These are phyloP conservation scores for Laspeyria flexula DNA, from an alignment of 2,888 invertebrate species.

Conservation along the genomic window DNA sequence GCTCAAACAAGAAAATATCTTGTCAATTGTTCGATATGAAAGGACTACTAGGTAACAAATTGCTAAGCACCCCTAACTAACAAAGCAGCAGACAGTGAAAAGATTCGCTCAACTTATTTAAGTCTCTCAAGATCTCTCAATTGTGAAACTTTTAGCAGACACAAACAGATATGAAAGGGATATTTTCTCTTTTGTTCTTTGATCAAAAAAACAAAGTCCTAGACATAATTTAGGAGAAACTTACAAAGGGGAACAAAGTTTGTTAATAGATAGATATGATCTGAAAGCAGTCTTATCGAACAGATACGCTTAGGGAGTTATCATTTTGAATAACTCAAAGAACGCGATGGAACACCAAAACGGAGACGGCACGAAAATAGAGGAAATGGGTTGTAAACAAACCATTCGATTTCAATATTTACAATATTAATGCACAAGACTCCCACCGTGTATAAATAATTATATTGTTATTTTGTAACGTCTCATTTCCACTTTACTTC, in stretches of 20 bases:
- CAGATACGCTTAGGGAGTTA: neutral
- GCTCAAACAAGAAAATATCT: too few relatives aligned
- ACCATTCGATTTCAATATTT: too few relatives aligned
- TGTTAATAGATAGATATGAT: conserved; percentile 12
- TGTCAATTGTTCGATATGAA: too few relatives aligned
- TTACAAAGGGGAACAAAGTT: conserved; percentile 13
- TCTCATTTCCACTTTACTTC: too few relatives aligned
- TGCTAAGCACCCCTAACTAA: neutral
- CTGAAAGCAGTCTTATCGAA: neutral
- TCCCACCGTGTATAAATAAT: too few relatives aligned
- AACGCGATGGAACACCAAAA: too few relatives aligned
- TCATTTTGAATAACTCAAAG: too few relatives aligned
- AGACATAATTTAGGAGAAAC: conserved; percentile 24
- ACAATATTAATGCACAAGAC: too few relatives aligned
- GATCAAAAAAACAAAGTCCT: conserved; percentile 29
- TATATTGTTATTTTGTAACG: too few relatives aligned
- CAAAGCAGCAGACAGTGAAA: conserved; percentile 6
- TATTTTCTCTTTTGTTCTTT: conserved; percentile 22
- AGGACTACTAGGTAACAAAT: too few relatives aligned
- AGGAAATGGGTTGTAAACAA: too few relatives aligned
- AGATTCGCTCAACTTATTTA: conserved; percentile 12
- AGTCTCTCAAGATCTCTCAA: conserved; percentile 9
- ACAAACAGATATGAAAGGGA: conserved; percentile 16
- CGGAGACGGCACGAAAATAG: too few relatives aligned
- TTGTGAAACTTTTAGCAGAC: conserved; percentile 20